These are phyloP conservation scores for Bos javanicus DNA, from an alignment of 2,113 vertebrate genomes.

Conservation along the genomic window DNA sequence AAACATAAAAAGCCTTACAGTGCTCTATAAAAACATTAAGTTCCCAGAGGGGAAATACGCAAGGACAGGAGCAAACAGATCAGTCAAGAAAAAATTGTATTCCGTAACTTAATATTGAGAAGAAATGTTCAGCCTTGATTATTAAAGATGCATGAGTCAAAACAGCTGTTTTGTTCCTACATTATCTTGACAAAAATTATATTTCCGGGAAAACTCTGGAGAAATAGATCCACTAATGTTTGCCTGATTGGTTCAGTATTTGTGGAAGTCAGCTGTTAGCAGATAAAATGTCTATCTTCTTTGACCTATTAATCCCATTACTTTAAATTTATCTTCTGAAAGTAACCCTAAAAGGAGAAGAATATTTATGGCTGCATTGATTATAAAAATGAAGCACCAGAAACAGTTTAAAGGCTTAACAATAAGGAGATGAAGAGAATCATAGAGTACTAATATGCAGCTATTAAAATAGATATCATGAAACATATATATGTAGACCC, in stretches of 20 bases:
- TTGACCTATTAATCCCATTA: neutral
- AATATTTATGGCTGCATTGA: neutral
- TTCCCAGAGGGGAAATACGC: neutral
- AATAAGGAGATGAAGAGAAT: neutral
- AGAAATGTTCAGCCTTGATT: slow-evolving; percentile 3
- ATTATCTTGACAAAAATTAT: neutral
- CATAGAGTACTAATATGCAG: neutral
- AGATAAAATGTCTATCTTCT: neutral
- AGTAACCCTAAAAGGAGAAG: neutral
- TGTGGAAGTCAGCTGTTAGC: neutral
- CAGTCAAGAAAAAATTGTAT: neutral
- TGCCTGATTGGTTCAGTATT: neutral
- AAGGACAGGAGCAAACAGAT: neutral
- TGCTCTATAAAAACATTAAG: neutral
- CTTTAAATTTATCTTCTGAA: neutral
- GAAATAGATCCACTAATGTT: neutral
- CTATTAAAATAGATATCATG: neutral
- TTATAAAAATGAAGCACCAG: neutral
- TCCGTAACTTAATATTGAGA: neutral
- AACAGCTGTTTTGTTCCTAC: neutral
- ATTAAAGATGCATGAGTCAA: neutral
- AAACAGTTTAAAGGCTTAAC: neutral
- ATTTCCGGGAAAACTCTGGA: neutral
- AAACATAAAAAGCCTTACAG: neutral
- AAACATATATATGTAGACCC: neutral